Conservation (phyloP, 2,888 invertebrate genomes). For the Steromphala cineraria region DNA sequence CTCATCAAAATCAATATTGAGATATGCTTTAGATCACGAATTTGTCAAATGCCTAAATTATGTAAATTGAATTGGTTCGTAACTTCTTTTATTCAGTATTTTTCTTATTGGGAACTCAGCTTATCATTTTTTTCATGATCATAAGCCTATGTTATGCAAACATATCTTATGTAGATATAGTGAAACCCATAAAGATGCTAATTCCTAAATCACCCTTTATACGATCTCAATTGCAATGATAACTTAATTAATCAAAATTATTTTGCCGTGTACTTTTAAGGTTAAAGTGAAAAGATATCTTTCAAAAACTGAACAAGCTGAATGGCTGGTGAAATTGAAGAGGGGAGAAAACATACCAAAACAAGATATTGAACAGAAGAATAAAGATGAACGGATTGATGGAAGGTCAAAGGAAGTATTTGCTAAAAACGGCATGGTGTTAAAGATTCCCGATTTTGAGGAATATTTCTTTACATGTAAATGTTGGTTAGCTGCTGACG, state of each 20-base stretch:
- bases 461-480: conserved; percentile 65
- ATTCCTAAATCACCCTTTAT: too few relatives aligned
- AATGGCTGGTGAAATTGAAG: conserved; percentile 44
- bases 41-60: too few relatives aligned
- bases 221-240: too few relatives aligned
- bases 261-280: background rate
- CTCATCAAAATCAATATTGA: too few relatives aligned
- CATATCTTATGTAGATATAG: too few relatives aligned
- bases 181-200: too few relatives aligned
- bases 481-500: conserved; percentile 67
- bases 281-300: background rate
- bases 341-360: conserved; percentile 46
- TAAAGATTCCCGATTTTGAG: conserved; percentile 57
- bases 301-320: conserved; percentile 40
- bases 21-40: too few relatives aligned
- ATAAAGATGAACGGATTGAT: conserved; percentile 28
- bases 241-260: background rate
- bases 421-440: conserved; percentile 31
- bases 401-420: conserved; percentile 31
- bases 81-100: too few relatives aligned
- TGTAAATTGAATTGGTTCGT: too few relatives aligned
- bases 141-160: too few relatives aligned
- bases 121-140: too few relatives aligned
- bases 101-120: too few relatives aligned
- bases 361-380: conserved; percentile 37